phyloP scores from a whole-genome alignment of 2,113 vertebrate genomes.

The Meleagris gallopavo region DNA sequence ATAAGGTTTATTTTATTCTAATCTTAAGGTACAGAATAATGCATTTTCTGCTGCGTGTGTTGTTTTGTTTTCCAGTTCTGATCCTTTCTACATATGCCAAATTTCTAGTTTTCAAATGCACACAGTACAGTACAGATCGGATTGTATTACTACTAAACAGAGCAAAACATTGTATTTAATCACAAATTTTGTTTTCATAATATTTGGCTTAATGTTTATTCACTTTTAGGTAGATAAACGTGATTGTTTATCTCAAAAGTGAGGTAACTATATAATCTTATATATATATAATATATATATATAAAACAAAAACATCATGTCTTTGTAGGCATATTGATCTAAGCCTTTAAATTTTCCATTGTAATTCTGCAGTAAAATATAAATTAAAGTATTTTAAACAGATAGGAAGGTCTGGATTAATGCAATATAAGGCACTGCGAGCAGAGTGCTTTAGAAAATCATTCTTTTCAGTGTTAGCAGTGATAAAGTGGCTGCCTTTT shows the following conservation, averaged over 20 bases:
- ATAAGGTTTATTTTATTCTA: not conserved
- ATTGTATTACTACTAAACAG: not conserved
- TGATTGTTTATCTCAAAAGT: not conserved
- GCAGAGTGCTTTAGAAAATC: not conserved
- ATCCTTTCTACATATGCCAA: not conserved
- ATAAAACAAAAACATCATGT: not conserved
- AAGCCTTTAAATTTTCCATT: not conserved
- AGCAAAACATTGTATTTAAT: not conserved
- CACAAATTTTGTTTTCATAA: not conserved
- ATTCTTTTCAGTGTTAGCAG: not conserved
- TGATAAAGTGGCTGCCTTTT: not conserved
- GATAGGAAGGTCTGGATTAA: not conserved
- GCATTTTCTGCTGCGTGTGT: not conserved
- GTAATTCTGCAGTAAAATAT: not conserved
- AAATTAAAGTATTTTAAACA: not conserved
- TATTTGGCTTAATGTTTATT: not conserved
- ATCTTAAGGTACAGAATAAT: not conserved
- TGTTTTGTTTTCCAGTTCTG: not conserved
- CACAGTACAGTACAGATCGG: not conserved
- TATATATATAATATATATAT: too few relatives aligned
- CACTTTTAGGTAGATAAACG: rapidly evolving
- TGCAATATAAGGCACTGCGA: not conserved
- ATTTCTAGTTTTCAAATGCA: not conserved
- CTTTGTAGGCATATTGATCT: not conserved
- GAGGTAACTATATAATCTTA: too few relatives aligned